A percentile compares a stretch with the other conserved stretches of the same genome.
phyloP scores from a whole-genome alignment of 2,113 vertebrate genomes.

The Neotoma lepida region DNA sequence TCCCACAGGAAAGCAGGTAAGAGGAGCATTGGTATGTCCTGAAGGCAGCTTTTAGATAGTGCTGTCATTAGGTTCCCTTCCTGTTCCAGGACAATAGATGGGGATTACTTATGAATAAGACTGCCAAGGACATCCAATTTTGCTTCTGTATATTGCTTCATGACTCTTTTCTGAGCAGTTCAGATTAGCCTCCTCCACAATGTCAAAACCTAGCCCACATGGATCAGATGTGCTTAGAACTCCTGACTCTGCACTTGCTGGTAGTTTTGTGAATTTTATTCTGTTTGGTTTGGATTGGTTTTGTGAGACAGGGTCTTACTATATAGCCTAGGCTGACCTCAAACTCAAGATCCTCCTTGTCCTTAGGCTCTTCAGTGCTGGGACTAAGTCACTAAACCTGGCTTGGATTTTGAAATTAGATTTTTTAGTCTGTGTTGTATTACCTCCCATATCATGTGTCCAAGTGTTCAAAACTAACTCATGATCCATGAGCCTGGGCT shows the following conservation, averaged over 20 bases:
- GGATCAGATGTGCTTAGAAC: neutral
- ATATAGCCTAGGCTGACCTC: neutral
- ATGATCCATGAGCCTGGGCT: neutral
- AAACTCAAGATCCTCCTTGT: neutral
- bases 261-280: neutral
- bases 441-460: neutral
- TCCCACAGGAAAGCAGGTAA: fast-evolving
- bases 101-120: neutral
- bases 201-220: neutral
- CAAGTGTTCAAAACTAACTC: neutral
- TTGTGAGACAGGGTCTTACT: neutral
- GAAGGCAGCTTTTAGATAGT: neutral
- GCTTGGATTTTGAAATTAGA: neutral
- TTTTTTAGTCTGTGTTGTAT: neutral
- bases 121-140: neutral
- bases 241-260: neutral
- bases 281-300: neutral
- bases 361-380: neutral
- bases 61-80: neutral
- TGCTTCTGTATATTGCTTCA: neutral
- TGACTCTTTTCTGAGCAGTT: neutral
- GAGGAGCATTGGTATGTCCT: fast-evolving
- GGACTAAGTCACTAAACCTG: neutral
- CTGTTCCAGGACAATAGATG: neutral
- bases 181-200: neutral